A percentile compares a stretch with the other conserved stretches of the same genome.
Conservation (phyloP, 1,140 invertebrate genomes). For the Lethrus apterus region DNA sequence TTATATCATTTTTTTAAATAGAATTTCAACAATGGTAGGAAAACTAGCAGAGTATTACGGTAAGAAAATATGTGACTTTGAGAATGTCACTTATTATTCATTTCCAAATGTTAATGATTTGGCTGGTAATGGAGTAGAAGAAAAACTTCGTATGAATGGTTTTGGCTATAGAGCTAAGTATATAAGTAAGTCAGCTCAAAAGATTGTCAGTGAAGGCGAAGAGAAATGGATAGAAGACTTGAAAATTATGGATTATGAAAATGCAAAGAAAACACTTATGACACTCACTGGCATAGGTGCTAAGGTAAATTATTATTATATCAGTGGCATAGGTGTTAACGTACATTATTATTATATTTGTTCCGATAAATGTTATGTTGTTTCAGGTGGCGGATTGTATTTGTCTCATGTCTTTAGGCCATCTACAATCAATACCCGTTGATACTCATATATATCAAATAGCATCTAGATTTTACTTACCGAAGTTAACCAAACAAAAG, state of each 20-base stretch:
- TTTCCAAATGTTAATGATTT: constrained; percentile 74
- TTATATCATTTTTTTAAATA: constrained; percentile 36
- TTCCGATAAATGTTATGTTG: constrained; percentile 12
- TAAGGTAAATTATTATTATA: constrained; percentile 53
- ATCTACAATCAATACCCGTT: constrained; percentile 83
- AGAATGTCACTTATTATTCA: constrained; percentile 60
- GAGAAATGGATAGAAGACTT: constrained; percentile 64
- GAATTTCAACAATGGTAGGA: constrained; percentile 87
- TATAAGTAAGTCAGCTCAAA: constrained; percentile 65
- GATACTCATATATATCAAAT: constrained; percentile 97
- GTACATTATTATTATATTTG: constrained; percentile 17
- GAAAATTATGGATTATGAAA: constrained; percentile 58
- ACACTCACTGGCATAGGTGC: constrained; percentile 79
- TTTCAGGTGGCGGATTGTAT: constrained; percentile 94
- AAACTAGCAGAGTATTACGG: constrained; percentile 82
- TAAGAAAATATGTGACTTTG: constrained; percentile 57
- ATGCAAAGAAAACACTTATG: constrained; percentile 67
- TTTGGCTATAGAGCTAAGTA: constrained; percentile 92
- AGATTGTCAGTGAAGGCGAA: constrained; percentile 60
- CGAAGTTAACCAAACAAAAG: constrained; percentile 68
- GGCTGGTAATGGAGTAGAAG: constrained; percentile 55
- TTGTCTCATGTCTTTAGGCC: constrained; percentile 91
- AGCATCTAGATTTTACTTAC: constrained; percentile 72
- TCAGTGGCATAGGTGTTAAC: not conserved
- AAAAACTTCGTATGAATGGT: constrained; percentile 63